Evolutionary conservation across 2,113 vertebrate genomes (phyloP), one percentile per base, ranked within the genome.

Genomic region (Dipodomys spectabilis): DNA sequence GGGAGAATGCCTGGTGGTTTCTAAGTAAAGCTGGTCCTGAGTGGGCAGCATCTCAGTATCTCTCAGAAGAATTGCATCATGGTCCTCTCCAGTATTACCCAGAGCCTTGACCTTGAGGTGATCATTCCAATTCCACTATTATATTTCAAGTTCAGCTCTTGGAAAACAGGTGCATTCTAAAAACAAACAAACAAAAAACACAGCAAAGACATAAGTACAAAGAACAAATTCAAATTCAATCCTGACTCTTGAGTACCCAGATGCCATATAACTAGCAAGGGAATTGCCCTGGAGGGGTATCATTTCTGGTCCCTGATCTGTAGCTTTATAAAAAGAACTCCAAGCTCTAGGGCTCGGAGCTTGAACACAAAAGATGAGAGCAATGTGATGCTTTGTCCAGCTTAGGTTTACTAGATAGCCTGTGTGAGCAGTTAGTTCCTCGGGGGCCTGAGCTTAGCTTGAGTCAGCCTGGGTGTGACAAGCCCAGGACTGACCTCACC

Each of bases 401-500:
- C 92, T 60, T 84, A 88, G 85, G 64, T 85, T 93, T 86, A 84
- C 82, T 85, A 44, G 79, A 77, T 79, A 78, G 62, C 88, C 62
- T 35, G 85, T 8, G 23, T 82, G 91, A 77, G 77, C 84, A 71
- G 84, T 13, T 75, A 71, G 84, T 13, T 75, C 78, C 91, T 1
- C 12, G 67, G 83, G 84, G 94, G 30, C 57, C 87, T 11, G 6
- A 11, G 28, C n/a, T 86, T 20, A 44, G 91, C 49, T 79, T 94
- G 96, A 95, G 84, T 96, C 96, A 95, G 91, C 65, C 74, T 28
- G 91, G 95, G 94, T 71, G 87, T 89, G 82, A 89, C 89, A 75
- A 64, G 84, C 84, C 84, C 49, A 35, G 81, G 0, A 15, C 90
- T 74, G 82, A 94, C 83, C 79, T 96, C 94, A 96, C 97, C 95